Conservation (phyloP, 2,888 invertebrate species). For the Caenorhabditis japonica region DNA sequence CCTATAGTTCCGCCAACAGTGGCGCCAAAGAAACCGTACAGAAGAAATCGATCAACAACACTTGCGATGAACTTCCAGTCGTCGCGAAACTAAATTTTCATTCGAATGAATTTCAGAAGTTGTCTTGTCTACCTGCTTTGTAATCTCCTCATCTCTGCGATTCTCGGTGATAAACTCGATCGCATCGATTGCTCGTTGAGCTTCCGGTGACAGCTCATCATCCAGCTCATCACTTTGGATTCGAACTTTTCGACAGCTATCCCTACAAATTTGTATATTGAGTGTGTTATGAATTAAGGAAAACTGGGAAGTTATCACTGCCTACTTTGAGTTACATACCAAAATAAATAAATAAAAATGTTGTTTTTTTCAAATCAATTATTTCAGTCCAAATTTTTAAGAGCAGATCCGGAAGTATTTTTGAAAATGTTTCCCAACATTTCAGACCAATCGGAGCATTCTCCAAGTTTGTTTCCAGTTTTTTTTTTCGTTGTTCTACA, state of each 20-base stretch:
- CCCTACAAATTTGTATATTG: conserved; percentile 42
- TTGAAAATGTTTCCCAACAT: too few relatives aligned
- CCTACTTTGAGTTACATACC: too few relatives aligned
- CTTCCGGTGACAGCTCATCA: conserved; percentile 59
- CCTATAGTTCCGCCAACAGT: conserved; percentile 64
- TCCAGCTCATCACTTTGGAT: conserved; percentile 46
- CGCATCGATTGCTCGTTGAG: conserved; percentile 71
- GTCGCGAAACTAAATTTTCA: conserved; percentile 78
- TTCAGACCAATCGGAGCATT: too few relatives aligned
- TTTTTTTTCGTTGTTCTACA: too few relatives aligned
- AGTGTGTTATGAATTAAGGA: not conserved
- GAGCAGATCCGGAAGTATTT: too few relatives aligned
- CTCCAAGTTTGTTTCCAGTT: too few relatives aligned
- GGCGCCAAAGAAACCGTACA: conserved; percentile 79
- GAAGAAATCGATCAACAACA: conserved; percentile 79
- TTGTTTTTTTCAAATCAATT: too few relatives aligned
- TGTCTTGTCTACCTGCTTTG: conserved; percentile 69
- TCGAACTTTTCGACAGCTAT: conserved; percentile 56
- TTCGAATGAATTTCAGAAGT: not conserved
- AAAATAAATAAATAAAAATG: too few relatives aligned
- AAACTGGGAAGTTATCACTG: not conserved
- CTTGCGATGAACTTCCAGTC: conserved; percentile 80
- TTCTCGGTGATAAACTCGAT: conserved; percentile 77
- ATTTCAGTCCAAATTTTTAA: too few relatives aligned
- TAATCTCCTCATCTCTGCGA: conserved; percentile 73